Conservation (phyloP, 2,797 vertebrate species). For the Hoplostethus mediterraneus region DNA sequence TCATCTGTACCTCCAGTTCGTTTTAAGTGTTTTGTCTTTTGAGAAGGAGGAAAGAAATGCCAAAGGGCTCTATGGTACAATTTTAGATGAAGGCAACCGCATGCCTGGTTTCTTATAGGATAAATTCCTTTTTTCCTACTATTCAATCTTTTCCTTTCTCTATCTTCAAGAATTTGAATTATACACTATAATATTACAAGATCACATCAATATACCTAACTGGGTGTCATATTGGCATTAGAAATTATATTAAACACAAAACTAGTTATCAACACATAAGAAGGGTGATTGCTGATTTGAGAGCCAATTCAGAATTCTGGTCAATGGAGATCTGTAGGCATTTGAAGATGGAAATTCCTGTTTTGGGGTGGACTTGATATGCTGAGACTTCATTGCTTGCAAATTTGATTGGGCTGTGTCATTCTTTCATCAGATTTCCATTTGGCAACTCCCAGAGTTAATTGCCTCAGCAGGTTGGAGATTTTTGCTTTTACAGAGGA, state of each 20-base stretch:
- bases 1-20: not conserved
- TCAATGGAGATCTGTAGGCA: no score
- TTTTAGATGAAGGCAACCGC: conserved; percentile 9
- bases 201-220: not conserved
- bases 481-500: conserved; percentile 1
- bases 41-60: conserved; percentile 12
- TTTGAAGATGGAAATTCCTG: not conserved
- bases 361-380: conserved; percentile 4
- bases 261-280: not conserved
- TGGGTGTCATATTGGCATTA: not conserved
- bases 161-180: not conserved
- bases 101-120: conserved; percentile 10
- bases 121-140: not conserved
- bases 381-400: conserved; percentile 16
- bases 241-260: conserved; percentile 7
- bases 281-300: no score
- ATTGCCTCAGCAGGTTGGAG: conserved; percentile 58
- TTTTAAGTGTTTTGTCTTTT: conserved; percentile 12
- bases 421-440: conserved; percentile 40
- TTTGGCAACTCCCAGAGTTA: conserved; percentile 43
- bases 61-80: conserved; percentile 13
- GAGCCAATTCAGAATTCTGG: no score
- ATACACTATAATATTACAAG: not conserved
- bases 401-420: conserved; percentile 24
- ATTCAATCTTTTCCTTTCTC: conserved; percentile 4